phyloP scores from a whole-genome alignment of 2,113 vertebrate genomes.

The Cavia aperea region DNA sequence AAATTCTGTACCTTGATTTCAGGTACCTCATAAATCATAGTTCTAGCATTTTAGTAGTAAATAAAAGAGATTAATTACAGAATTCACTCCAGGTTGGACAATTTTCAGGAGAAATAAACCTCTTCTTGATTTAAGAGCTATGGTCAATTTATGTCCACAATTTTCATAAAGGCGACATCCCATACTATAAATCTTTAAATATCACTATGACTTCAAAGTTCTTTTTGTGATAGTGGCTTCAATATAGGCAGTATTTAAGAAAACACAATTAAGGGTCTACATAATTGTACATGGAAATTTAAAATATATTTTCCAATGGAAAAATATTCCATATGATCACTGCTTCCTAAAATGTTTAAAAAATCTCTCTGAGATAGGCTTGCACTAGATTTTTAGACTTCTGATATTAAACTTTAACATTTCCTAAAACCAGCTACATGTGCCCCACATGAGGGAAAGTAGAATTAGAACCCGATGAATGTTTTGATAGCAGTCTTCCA shows the following conservation, averaged over 20 bases:
- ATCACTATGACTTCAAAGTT: not conserved
- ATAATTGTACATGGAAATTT: not conserved
- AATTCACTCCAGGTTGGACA: not conserved
- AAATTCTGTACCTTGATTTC: not conserved
- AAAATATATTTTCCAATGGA: not conserved
- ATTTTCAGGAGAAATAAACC: not conserved
- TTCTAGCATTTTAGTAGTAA: constrained; percentile 12
- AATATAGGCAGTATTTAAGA: not conserved
- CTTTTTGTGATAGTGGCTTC: not conserved
- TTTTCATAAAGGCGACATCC: not conserved
- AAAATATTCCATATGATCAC: not conserved
- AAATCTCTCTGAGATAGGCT: not conserved
- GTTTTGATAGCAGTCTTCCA: not conserved
- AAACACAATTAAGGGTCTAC: not conserved
- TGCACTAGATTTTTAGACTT: not conserved
- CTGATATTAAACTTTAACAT: not conserved
- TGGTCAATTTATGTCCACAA: not conserved
- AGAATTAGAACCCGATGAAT: not conserved
- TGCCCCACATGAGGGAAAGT: not conserved
- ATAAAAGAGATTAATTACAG: not conserved
- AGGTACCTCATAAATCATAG: not conserved
- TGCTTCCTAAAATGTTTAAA: not conserved
- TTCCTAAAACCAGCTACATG: not conserved
- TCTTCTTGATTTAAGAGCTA: not conserved
- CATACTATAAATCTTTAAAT: not conserved